phyloP scores from a whole-genome alignment of 2,888 invertebrate genomes.

The Oeneis ivallda region DNA sequence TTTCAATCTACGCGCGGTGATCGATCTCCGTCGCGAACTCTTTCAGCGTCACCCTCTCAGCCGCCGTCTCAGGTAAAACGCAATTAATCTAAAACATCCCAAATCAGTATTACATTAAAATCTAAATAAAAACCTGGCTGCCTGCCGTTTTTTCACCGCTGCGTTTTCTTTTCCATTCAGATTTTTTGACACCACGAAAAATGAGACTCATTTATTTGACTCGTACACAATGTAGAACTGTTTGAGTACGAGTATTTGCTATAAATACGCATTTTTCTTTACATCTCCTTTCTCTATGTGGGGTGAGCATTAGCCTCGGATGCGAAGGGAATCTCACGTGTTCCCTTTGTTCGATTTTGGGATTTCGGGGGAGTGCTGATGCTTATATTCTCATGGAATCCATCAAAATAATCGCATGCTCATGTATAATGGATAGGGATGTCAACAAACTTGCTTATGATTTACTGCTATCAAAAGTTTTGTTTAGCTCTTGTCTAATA shows the following conservation, averaged over 20 bases:
- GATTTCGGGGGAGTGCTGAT: conserved; percentile 79
- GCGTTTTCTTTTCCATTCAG: conserved; percentile 81
- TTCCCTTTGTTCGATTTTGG: conserved; percentile 78
- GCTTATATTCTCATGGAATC: conserved; percentile 76
- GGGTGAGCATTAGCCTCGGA: conserved; percentile 78
- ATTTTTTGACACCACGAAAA: conserved; percentile 83
- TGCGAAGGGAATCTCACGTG: conserved; percentile 76
- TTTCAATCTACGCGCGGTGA: conserved; percentile 78
- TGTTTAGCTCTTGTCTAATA: conserved; percentile 4
- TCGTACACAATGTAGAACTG: conserved; percentile 82
- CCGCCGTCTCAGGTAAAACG: conserved; percentile 73
- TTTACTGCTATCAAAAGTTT: conserved; percentile 56
- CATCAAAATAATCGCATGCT: conserved; percentile 78
- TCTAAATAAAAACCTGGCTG: conserved; percentile 74
- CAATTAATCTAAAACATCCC: conserved; percentile 82
- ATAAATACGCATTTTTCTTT: conserved; percentile 82
- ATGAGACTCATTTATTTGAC: conserved; percentile 82
- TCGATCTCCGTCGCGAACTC: conserved; percentile 81
- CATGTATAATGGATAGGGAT: conserved; percentile 73
- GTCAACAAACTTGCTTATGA: conserved; percentile 68
- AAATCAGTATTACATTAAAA: conserved; percentile 81
- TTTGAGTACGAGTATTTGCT: conserved; percentile 83
- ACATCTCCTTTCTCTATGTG: conserved; percentile 76
- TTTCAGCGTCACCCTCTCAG: conserved; percentile 80
- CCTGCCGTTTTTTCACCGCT: conserved; percentile 75